phyloP scores from a whole-genome alignment of 1,140 invertebrate species.

The Drosophila pachea region DNA sequence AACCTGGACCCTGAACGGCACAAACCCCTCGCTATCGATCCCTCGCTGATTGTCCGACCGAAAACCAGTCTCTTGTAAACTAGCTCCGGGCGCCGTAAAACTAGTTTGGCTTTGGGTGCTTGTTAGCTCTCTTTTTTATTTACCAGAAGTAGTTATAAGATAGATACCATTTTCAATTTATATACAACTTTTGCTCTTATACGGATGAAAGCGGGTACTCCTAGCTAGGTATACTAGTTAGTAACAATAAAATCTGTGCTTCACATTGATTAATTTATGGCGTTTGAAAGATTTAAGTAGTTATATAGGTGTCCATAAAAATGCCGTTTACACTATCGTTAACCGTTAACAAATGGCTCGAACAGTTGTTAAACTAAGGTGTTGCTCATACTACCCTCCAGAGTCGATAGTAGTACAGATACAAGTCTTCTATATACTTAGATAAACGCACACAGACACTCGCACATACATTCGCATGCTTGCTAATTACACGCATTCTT shows the following conservation, averaged over 20 bases:
- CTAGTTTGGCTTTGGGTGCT: constrained; percentile 47
- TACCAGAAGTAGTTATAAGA: not conserved
- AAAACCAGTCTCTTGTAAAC: constrained; percentile 60
- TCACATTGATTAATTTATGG: not conserved
- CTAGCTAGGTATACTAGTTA: not conserved
- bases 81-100: constrained; percentile 51
- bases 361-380: not conserved
- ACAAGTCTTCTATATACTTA: not conserved
- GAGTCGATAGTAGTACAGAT: not conserved
- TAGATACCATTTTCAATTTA: too few species aligned
- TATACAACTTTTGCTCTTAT: too few species aligned
- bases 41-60: not conserved
- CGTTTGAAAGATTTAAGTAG: not conserved
- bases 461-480: not conserved
- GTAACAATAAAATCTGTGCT: not conserved
- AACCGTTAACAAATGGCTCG: not conserved
- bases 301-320: constrained; percentile 7
- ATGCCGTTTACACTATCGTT: constrained; percentile 3
- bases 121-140: constrained; percentile 20
- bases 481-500: constrained; percentile 3
- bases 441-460: not conserved
- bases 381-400: not conserved
- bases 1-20: constrained; percentile 48
- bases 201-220: too few species aligned
- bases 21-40: not conserved